Base-by-base conservation (phyloP, 2,797 vertebrate species). In the Glossophaga mutica region DNA sequence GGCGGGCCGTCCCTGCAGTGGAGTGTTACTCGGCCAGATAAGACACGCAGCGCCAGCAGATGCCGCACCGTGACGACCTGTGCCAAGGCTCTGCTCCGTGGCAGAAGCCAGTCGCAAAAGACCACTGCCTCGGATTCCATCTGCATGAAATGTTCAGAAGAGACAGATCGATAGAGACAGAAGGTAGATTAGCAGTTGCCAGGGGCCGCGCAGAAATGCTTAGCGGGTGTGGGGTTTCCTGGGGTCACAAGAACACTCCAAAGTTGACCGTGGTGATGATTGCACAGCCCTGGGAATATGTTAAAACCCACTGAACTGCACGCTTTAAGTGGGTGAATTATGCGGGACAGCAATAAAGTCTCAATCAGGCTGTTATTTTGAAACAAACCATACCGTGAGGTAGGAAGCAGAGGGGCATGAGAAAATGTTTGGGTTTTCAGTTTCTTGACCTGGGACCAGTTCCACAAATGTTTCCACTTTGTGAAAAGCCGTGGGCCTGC, bases 1-100 rank as follows among this genome's bases (percentile, higher is more conserved):
- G 3, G 18, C 2, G 21, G 19, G 3, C 4, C 0, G 6, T 15
- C 44, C 57, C 46, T 18, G 24, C 81, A 2, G 1, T 0, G 10
- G 22, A 3, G 15, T 14, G 6, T 1, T 3, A 1, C 2, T 2
- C n/a, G 42, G 90, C 55, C 29, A 0, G 1, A 21, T 2, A 9
- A 62, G 55, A 29, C 21, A 3, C 19, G 39, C 4, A 0, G 4
- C 9, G 3, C 32, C 1, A 0, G 21, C 4, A 18, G 11, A 57
- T 0, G 3, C 71, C 19, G 2, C 32, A 3, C 6, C 46, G 21
- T 2, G 9, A 70, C 4, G 48, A 18, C 24, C 73, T 24, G 5
- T 0, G 37, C 3, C 1, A 9, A 34, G 46, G 34, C 2, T 21
- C 59, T 22, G 32, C 70, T 44, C 29, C 6, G 26, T 8, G 52